Evolutionary conservation across 2,113 vertebrate species (phyloP).

Genomic region (Lucifuga dentata): DNA sequence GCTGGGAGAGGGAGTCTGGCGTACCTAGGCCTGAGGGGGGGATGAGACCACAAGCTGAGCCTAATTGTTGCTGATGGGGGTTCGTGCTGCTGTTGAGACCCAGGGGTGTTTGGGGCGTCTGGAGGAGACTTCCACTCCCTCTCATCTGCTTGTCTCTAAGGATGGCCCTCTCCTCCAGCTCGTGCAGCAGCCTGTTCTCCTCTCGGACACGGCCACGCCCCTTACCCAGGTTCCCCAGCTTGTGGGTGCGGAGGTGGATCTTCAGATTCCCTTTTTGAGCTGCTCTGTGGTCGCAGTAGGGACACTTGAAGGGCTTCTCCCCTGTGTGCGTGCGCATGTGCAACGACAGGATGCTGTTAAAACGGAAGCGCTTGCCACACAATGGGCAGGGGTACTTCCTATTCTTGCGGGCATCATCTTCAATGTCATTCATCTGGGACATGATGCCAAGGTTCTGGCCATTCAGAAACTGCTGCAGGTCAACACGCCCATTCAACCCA

Average conservation of each 20-base stretch:
- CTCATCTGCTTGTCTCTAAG: constrained; percentile 97
- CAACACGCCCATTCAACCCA: constrained; percentile 93
- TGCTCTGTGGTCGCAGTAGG: constrained; percentile 97
- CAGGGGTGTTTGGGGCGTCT: constrained; percentile 85
- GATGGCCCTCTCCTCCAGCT: constrained; percentile 97
- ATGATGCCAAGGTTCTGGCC: constrained; percentile 98
- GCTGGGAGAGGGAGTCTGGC: constrained; percentile 87
- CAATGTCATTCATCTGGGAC: constrained; percentile 99
- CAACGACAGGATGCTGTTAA: constrained; percentile 98
- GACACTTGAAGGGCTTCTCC: constrained; percentile 99
- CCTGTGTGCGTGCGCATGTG: constrained; percentile 99
- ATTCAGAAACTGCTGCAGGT: constrained; percentile 97
- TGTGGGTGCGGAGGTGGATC: constrained; percentile 98
- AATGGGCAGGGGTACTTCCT: constrained; percentile 97
- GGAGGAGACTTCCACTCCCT: constrained; percentile 85
- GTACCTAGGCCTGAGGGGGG: constrained; percentile 85
- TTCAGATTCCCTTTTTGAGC: constrained; percentile 99
- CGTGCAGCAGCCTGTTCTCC: constrained; percentile 96
- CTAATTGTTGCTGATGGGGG: constrained; percentile 85
- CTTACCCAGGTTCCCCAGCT: constrained; percentile 96
- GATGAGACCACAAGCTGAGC: constrained; percentile 88
- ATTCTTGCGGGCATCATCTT: constrained; percentile 97
- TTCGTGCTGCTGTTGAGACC: constrained; percentile 82
- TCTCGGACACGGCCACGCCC: constrained; percentile 96
- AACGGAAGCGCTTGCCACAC: constrained; percentile 97